These are phyloP conservation scores for Diglossa cyanea DNA, from an alignment of 2,797 vertebrate species.

Conservation along the genomic window DNA sequence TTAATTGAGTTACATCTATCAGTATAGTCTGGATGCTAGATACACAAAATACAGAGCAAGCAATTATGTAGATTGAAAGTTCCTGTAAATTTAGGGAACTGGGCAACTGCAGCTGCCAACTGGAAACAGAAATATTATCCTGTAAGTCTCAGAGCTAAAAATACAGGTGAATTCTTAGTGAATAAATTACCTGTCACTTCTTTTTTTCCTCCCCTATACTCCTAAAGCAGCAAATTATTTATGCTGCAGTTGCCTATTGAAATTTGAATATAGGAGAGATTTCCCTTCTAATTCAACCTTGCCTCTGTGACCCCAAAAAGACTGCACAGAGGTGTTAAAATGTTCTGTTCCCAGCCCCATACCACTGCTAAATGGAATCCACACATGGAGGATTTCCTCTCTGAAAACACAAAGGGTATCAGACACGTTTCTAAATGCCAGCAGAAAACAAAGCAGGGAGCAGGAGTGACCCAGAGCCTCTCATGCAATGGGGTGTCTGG, in stretches of 20 bases:
- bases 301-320: not conserved
- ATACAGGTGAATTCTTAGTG: not conserved
- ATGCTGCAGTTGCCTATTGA: not conserved
- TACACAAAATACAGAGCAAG: not conserved
- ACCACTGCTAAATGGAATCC: not conserved
- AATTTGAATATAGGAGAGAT: not conserved
- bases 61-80: not conserved
- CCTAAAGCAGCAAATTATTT: not conserved
- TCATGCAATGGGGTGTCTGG: accelerated
- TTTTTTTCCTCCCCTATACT: not conserved
- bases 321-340: not conserved
- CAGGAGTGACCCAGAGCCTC: not conserved
- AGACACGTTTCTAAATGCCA: accelerated
- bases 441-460: not conserved
- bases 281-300: not conserved
- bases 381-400: not conserved
- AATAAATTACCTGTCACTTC: not conserved
- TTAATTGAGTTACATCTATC: not conserved
- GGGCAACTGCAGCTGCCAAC: not conserved
- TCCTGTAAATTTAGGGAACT: not conserved
- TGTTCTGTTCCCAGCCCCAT: not conserved
- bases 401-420: not conserved
- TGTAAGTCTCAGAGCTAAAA: not conserved
- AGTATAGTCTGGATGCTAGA: not conserved
- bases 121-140: not conserved